Base-by-base conservation (phyloP, 2,113 vertebrate genomes). In the Leptosomus discolor region DNA sequence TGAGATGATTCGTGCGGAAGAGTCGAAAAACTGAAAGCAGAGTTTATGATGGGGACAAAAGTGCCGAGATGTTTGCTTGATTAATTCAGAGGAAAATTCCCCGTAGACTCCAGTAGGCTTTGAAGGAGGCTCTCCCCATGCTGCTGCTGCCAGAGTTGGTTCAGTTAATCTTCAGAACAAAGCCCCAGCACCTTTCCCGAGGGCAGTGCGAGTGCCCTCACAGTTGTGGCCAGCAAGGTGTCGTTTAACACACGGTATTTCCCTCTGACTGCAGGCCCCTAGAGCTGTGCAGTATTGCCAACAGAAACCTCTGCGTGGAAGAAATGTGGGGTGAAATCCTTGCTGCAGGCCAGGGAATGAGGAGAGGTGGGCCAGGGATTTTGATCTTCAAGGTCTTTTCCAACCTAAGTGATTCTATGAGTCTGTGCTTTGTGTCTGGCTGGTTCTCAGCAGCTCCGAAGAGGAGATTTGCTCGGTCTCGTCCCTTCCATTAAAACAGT, bases 51-150 rank as follows among this genome's bases (percentile, higher is more conserved):
- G 11, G 32, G 51, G 20, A 21, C 15, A 41, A 20, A 54, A 75
- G 24, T 9, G 6, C 29, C 3, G 8, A 41, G 54, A 4, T 53
- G 54, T 53, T 45, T 36, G 67, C 34, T 32, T 45, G 50, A 27
- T 53, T 9, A 30, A 67, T 48, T 56, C 24, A 32, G 36, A 34
- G 46, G 15, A 50, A 13, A 36, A 19, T 18, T 36, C 36, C 30
- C 39, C 5, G 1, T 4, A 4, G 46, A 5, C 4, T 7, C 58
- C 45, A 8, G 13, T 13, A 2, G 1, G 5, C 41, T 39, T 53
- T 63, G 29, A 19, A n/a, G 46, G n/a, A 51, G 60, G 15, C 34
- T 26, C 17, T 54, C 13, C 13, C 50, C 11, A 12, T 12, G 51
- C 58, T 58, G 37, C 67, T 53, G 48, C 61, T 9, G 53, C 48